phyloP scores from a whole-genome alignment of 1,140 invertebrate species.

The Aphaenogaster floridana region DNA sequence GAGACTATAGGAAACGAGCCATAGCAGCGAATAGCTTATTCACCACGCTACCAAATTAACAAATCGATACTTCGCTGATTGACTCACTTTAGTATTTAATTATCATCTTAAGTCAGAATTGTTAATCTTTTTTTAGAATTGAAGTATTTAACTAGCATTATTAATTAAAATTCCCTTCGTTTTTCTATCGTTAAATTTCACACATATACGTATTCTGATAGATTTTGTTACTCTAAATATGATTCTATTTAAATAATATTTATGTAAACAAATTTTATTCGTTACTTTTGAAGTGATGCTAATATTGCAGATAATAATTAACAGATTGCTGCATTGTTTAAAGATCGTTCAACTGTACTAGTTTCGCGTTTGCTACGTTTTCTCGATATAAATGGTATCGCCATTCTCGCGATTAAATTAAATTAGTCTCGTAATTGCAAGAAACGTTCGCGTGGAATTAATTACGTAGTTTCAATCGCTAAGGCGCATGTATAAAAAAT shows the following conservation, averaged over 20 bases:
- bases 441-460: conserved; percentile 31
- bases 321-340: background rate
- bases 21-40: conserved; percentile 11
- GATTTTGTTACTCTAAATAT: background rate
- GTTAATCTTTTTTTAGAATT: background rate
- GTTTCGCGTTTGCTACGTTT: background rate
- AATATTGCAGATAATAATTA: background rate
- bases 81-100: background rate
- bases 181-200: background rate
- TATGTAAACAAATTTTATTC: background rate
- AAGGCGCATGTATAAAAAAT: background rate
- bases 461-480: conserved; percentile 35
- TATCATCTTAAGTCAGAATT: background rate
- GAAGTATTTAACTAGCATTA: background rate
- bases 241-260: background rate
- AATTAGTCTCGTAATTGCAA: conserved; percentile 29
- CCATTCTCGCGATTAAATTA: conserved; percentile 24
- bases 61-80: conserved; percentile 31
- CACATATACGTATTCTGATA: background rate
- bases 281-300: background rate
- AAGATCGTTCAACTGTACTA: background rate
- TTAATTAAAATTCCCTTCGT: background rate
- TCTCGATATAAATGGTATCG: background rate
- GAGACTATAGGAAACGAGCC: conserved; percentile 26
- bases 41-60: conserved; percentile 16